Percentiles rank a stretch among this genome's conserved stretches.
These are phyloP conservation scores for Lacanobia oleracea DNA, from an alignment of 2,888 invertebrate genomes.

Conservation along the genomic window DNA sequence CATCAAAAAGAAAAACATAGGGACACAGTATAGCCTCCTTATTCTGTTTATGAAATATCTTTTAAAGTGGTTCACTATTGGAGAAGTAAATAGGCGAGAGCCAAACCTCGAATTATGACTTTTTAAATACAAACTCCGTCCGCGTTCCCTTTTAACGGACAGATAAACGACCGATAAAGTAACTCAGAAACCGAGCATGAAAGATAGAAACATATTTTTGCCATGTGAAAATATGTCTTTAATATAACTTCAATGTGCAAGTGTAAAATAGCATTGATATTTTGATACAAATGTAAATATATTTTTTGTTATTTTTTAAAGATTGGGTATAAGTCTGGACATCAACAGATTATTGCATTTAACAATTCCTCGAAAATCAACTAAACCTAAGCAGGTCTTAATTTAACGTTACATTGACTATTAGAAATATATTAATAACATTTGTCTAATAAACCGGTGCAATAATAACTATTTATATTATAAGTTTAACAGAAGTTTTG, in stretches of 20 bases:
- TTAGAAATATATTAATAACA: conserved; percentile 43
- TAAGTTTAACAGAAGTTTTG: conserved; percentile 12
- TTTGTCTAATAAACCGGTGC: conserved; percentile 49
- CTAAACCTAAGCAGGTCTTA: conserved; percentile 40
- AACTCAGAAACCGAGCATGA: neutral
- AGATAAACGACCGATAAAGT: too few relatives aligned
- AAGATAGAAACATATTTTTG: conserved; percentile 3
- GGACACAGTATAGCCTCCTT: too few relatives aligned
- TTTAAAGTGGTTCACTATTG: too few relatives aligned
- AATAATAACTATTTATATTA: conserved; percentile 13
- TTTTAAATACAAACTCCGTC: too few relatives aligned
- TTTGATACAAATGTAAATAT: conserved; percentile 20
- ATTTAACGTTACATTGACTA: conserved; percentile 25
- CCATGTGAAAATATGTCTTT: conserved; percentile 16
- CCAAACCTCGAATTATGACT: too few relatives aligned
- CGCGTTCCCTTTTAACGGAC: too few relatives aligned
- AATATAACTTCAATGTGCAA: conserved; percentile 16
- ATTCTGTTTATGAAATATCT: too few relatives aligned
- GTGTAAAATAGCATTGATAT: conserved; percentile 22
- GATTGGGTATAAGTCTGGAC: conserved; percentile 8
- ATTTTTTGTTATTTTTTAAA: conserved; percentile 10
- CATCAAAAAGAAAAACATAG: too few relatives aligned
- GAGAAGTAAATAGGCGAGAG: too few relatives aligned
- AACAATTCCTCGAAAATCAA: conserved; percentile 42
- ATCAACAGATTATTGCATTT: conserved; percentile 24